A percentile compares a stretch with the other conserved stretches of the same genome.
Evolutionary conservation across 2,888 invertebrate species (phyloP).

Genomic region (Zhuqinia jingwanae): DNA sequence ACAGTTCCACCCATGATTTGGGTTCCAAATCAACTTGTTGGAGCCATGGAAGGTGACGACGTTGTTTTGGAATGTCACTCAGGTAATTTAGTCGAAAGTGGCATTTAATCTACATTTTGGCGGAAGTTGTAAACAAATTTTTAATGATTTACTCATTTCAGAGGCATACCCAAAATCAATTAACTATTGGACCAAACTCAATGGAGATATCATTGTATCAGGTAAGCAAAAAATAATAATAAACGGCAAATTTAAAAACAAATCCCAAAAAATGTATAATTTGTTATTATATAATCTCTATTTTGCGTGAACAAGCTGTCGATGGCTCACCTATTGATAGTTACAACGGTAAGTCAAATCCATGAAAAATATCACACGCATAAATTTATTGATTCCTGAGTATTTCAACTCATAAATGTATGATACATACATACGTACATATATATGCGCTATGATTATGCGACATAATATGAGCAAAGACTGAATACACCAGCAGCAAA

Average conservation of each 20-base stretch:
- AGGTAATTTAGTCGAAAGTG: too few species aligned
- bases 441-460: too few species aligned
- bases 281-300: background rate
- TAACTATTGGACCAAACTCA: constrained; percentile 91
- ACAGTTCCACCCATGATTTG: constrained; percentile 92
- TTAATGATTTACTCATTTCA: too few species aligned
- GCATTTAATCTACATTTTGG: too few species aligned
- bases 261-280: too few species aligned
- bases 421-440: too few species aligned
- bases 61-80: constrained; percentile 90
- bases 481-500: too few species aligned
- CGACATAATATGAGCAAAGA: too few species aligned
- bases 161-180: constrained; percentile 93
- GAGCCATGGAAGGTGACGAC: constrained; percentile 88
- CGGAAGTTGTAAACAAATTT: too few species aligned
- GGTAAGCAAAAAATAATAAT: too few species aligned
- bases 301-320: constrained; percentile 48
- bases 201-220: constrained; percentile 87
- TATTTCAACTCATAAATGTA: background rate
- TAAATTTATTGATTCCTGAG: background rate
- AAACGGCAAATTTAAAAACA: too few species aligned
- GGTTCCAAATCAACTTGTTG: constrained; percentile 90
- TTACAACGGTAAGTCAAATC: constrained; percentile 68
- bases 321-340: constrained; percentile 74
- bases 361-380: background rate